Base-by-base conservation (phyloP, 2,888 invertebrate species). In the Hoplodrina blanda region DNA sequence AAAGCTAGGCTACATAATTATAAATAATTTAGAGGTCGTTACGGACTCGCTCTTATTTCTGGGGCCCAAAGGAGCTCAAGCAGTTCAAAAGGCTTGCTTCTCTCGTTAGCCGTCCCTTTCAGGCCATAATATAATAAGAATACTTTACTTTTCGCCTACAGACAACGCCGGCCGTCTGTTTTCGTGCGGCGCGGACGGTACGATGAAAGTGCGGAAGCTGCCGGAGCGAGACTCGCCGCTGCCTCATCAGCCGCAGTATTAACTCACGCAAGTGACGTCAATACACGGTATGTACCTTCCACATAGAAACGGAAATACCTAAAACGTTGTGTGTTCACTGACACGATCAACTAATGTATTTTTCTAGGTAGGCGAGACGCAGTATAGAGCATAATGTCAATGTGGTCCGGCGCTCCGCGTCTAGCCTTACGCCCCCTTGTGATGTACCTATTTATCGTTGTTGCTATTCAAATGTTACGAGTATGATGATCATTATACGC, bases 121-220 rank as follows among this genome's bases (percentile, higher is more conserved):
- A 37, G 37, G 37, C 37, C 37, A 37, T 37, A 8, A 8, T 1
- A 37, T 37, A 4, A 33, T 6, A 33, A 33, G 8, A 7, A 37
- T 8, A 10, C 8, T 13, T 1, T 41, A 11, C n/a, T 55, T 11
- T 57, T 30, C 50, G 15, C 44, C 49, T 57, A 0, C 87, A 96
- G 99, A 99, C 92, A 97, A 98, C 55, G 97, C 97, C 76, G 98
- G 98, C 37, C 97, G 99, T 60, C 96, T 99, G 85, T 99, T 99
- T 96, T 99, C 99, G 8, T 99, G 99, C 93, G 99, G 99, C 67
- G 99, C 99, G 61, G 99, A 99, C 96, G 99, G 99, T 86, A 99
- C 99, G 62, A 98, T 99, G 98, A 99, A 99, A 96, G 98, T 99
- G 83, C 97, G 99, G 81, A 98, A 98, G 91, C 96, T 99, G 86